Evolutionary conservation across 2,888 invertebrate genomes (phyloP).

Genomic region (Hecatera dysodea): DNA sequence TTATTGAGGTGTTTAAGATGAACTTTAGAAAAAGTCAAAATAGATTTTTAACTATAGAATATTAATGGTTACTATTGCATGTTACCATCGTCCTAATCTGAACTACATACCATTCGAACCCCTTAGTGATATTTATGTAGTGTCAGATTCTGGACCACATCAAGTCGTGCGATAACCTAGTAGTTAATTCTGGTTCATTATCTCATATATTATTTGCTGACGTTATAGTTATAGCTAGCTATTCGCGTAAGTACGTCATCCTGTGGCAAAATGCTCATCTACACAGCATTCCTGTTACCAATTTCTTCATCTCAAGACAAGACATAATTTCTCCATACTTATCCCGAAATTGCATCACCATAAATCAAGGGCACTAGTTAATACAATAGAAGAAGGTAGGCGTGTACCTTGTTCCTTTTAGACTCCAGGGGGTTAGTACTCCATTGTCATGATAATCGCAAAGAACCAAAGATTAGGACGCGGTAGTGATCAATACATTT

Average conservation of each 20-base stretch:
- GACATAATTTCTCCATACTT: neutral
- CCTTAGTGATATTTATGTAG: too few species aligned
- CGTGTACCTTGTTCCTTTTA: conserved; percentile 68
- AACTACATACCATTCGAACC: neutral
- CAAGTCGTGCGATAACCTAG: too few species aligned
- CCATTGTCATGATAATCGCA: conserved; percentile 82
- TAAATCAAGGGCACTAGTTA: conserved; percentile 62
- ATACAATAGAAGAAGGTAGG: conserved; percentile 73
- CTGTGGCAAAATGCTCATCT: neutral
- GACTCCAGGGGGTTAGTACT: conserved; percentile 79
- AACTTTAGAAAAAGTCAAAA: neutral
- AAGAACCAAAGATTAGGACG: conserved; percentile 74
- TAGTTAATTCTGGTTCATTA: too few species aligned
- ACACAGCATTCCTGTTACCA: neutral
- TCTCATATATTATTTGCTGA: too few species aligned
- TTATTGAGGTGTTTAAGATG: neutral
- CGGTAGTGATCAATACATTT: conserved; percentile 78
- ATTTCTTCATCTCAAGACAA: neutral
- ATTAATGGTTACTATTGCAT: neutral
- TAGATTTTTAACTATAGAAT: neutral
- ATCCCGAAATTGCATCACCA: conserved; percentile 19
- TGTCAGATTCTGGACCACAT: too few species aligned
- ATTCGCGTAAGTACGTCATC: neutral
- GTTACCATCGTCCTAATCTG: neutral
- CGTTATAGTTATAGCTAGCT: neutral